A percentile compares a stretch with the other conserved stretches of the same genome.
These are phyloP conservation scores for Pholis gunnellus DNA, from an alignment of 2,113 vertebrate genomes.

Conservation along the genomic window DNA sequence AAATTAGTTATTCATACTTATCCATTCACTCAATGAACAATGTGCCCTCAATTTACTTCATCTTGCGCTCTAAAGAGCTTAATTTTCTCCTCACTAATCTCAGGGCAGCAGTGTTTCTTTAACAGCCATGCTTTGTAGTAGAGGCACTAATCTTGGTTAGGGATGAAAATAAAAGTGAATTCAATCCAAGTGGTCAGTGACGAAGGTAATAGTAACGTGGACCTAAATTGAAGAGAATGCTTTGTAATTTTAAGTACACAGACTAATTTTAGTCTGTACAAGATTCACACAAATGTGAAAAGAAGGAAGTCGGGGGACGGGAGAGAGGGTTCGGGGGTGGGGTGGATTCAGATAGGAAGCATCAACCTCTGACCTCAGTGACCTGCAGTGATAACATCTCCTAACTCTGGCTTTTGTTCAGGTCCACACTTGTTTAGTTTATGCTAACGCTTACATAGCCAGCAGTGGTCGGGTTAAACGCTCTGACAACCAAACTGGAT, in stretches of 20 bases:
- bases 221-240: background rate
- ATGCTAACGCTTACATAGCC: constrained; percentile 33
- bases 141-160: too few species aligned
- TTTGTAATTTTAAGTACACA: background rate
- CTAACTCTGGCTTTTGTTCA: constrained; percentile 42
- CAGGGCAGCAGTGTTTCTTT: too few species aligned
- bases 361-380: constrained; percentile 48
- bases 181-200: background rate
- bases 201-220: background rate
- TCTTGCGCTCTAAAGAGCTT: background rate
- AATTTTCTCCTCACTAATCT: background rate
- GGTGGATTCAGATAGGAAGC: constrained; percentile 4
- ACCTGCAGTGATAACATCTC: constrained; percentile 54
- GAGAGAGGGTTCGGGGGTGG: background rate
- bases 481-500: constrained; percentile 7
- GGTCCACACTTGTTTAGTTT: constrained; percentile 48
- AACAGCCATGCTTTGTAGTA: too few species aligned
- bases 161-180: too few species aligned
- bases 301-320: background rate
- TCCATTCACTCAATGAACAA: background rate
- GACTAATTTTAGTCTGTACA: background rate
- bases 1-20: background rate
- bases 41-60: background rate
- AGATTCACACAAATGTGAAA: background rate
- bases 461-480: constrained; percentile 10